Conservation (phyloP, 2,113 vertebrate species). For the Seriola quinqueradiata region DNA sequence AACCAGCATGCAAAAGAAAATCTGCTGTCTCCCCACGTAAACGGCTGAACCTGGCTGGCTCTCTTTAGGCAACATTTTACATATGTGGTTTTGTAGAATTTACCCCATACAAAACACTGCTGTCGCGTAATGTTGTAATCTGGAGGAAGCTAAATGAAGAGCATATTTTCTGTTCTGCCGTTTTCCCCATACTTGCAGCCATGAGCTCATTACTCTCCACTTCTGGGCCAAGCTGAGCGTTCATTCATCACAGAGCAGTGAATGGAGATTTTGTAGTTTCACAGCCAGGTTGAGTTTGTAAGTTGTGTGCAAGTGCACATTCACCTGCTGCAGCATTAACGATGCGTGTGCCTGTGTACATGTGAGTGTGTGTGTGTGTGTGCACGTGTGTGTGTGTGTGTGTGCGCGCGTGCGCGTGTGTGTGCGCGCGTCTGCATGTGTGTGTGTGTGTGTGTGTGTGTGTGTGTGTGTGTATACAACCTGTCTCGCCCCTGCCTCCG, state of each 20-base stretch:
- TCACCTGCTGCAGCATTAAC: constrained; percentile 63
- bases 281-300: constrained; percentile 44
- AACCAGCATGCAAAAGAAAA: constrained; percentile 61
- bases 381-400: constrained; percentile 39
- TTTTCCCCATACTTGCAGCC: constrained; percentile 36
- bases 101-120: constrained; percentile 29
- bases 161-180: constrained; percentile 32
- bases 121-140: constrained; percentile 38
- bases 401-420: constrained; percentile 38
- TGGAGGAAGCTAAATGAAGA: constrained; percentile 1
- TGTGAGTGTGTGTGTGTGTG: constrained; percentile 5
- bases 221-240: constrained; percentile 12
- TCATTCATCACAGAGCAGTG: constrained; percentile 21
- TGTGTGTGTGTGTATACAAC: constrained; percentile 66
- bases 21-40: constrained; percentile 48
- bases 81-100: constrained; percentile 41
- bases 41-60: constrained; percentile 50
- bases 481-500: constrained; percentile 82
- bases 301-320: constrained; percentile 58
- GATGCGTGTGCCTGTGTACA: not conserved
- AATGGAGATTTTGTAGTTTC: constrained; percentile 40
- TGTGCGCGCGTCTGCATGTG: constrained; percentile 33
- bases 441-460: constrained; percentile 38
- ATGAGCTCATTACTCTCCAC: constrained; percentile 18
- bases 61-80: constrained; percentile 44